phyloP scores from a whole-genome alignment of 2,113 vertebrate species.

The Emydura subglobosa region DNA sequence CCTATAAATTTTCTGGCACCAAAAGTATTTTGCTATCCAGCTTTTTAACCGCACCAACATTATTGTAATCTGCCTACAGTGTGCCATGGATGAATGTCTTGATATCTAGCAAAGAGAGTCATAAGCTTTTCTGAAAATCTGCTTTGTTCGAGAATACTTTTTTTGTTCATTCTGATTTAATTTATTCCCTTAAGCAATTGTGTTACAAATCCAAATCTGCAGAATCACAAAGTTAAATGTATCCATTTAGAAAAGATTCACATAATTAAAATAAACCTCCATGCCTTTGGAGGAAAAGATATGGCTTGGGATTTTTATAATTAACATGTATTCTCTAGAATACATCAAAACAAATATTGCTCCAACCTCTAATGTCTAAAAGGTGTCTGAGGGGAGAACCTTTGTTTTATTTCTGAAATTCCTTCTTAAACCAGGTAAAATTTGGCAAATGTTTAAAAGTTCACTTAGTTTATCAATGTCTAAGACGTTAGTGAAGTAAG shows the following conservation, averaged over 20 bases:
- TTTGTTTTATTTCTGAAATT: not conserved
- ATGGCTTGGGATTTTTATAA: fast-evolving
- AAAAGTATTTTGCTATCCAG: not conserved
- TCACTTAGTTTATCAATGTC: not conserved
- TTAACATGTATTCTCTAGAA: not conserved
- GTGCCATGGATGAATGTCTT: not conserved
- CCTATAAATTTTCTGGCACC: not conserved
- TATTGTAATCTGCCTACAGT: not conserved
- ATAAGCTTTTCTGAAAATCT: not conserved
- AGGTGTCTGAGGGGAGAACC: not conserved
- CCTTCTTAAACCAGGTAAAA: not conserved
- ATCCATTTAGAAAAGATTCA: not conserved
- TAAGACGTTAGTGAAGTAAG: not conserved
- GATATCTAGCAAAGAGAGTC: not conserved
- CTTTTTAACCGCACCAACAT: not conserved
- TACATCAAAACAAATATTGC: not conserved
- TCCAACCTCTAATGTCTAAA: not conserved
- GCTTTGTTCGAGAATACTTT: not conserved
- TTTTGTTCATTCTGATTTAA: not conserved
- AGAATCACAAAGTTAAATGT: not conserved
- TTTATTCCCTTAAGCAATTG: not conserved
- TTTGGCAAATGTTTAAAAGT: not conserved
- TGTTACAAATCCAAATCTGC: not conserved
- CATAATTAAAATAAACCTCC: not conserved
- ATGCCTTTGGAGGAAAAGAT: not conserved